These are phyloP conservation scores for Psittacula derbiana DNA, from an alignment of 2,797 vertebrate genomes.

Conservation along the genomic window DNA sequence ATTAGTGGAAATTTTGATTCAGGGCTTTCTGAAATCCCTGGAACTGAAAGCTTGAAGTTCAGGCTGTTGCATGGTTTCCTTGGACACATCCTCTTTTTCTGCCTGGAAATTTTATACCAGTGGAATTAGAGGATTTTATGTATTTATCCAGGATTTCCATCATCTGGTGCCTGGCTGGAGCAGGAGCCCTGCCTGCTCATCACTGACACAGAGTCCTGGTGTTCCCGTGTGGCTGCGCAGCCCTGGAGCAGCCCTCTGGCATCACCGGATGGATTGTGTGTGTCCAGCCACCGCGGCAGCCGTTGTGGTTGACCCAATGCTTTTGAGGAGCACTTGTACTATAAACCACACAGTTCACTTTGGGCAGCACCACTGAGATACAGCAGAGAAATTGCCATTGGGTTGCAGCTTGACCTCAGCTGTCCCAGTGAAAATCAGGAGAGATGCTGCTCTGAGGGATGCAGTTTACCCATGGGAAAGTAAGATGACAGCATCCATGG, in stretches of 20 bases:
- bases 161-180: slow-evolving; percentile 20
- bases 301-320: fast-evolving
- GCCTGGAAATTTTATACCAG: slow-evolving; percentile 30
- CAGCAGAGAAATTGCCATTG: fast-evolving
- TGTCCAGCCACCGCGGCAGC: fast-evolving
- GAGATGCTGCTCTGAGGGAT: background rate
- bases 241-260: fast-evolving
- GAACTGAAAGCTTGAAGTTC: background rate
- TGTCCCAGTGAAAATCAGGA: background rate
- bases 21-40: slow-evolving; percentile 43
- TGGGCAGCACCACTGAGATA: background rate
- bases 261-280: fast-evolving
- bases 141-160: slow-evolving; percentile 39
- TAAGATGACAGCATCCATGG: fast-evolving
- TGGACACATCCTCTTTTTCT: background rate
- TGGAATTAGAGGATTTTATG: slow-evolving; percentile 23
- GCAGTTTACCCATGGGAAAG: fast-evolving
- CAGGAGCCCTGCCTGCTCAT: background rate
- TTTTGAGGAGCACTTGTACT: background rate
- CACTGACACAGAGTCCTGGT: fast-evolving
- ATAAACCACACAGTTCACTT: background rate
- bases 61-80: background rate
- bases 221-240: fast-evolving
- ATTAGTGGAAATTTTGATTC: slow-evolving; percentile 32
- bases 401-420: background rate